phyloP scores from a whole-genome alignment of 2,888 invertebrate genomes.

The Muschampia plurimacula region DNA sequence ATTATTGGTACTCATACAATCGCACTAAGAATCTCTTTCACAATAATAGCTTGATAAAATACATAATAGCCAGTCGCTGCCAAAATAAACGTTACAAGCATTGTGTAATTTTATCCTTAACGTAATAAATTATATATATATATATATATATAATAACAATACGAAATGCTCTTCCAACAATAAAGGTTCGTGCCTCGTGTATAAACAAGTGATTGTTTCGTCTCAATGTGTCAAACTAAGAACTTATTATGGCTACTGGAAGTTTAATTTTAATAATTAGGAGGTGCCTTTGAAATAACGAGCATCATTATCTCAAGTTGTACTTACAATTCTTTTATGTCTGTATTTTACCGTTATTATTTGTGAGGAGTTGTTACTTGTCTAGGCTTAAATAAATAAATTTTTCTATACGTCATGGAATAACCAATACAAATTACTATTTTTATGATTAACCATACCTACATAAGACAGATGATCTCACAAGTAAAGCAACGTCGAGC shows the following conservation, averaged over 20 bases:
- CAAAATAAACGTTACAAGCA: constrained; percentile 26
- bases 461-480: too few species aligned
- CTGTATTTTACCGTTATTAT: too few species aligned
- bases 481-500: too few species aligned
- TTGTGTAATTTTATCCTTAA: constrained; percentile 48
- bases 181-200: constrained; percentile 47
- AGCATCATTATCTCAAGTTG: background rate
- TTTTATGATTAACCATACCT: too few species aligned
- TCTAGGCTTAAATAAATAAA: too few species aligned
- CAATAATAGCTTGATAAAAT: background rate
- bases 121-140: constrained; percentile 52
- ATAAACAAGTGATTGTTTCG: constrained; percentile 50
- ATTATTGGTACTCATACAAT: too few species aligned
- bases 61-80: constrained; percentile 15
- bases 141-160: constrained; percentile 52
- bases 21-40: background rate
- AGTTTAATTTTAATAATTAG: constrained; percentile 13
- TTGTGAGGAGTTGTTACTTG: too few species aligned
- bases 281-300: background rate
- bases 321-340: too few species aligned
- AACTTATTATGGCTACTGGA: constrained; percentile 47
- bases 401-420: too few species aligned
- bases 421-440: too few species aligned
- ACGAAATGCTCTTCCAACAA: constrained; percentile 49
- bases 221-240: constrained; percentile 46